Conservation (phyloP, 2,797 vertebrate genomes). For the Adrianichthys oophorus region DNA sequence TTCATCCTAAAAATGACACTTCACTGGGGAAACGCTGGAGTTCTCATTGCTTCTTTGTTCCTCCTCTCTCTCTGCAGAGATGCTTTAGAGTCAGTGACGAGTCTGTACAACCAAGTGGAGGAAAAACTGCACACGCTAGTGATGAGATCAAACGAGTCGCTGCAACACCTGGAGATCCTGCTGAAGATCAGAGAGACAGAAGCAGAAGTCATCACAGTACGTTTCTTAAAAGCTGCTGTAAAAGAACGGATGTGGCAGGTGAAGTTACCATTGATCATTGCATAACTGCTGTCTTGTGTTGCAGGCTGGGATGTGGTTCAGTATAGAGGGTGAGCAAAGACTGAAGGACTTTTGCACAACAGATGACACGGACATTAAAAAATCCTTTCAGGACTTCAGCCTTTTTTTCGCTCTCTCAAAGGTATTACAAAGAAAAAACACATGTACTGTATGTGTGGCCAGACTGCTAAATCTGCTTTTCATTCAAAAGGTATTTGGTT, state of each 20-base stretch:
- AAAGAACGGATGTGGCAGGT: too few species aligned
- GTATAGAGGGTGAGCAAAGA: conserved; percentile 72
- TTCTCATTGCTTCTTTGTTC: conserved; percentile 5
- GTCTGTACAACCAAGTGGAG: conserved; percentile 88
- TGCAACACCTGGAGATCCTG: conserved; percentile 85
- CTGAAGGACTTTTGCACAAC: conserved; percentile 69
- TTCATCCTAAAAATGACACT: neutral
- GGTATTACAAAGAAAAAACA: conserved; percentile 30
- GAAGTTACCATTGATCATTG: neutral
- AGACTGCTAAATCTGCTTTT: neutral
- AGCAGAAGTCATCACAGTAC: conserved; percentile 79
- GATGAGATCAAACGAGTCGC: conserved; percentile 87
- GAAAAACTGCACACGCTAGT: conserved; percentile 90
- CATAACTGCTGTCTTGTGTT: conserved; percentile 9
- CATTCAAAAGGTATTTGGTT: neutral
- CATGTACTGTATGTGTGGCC: neutral
- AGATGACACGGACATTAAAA: conserved; percentile 68
- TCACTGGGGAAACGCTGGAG: neutral
- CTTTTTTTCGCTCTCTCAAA: conserved; percentile 66
- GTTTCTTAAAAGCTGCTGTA: too few species aligned
- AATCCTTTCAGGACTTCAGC: conserved; percentile 60
- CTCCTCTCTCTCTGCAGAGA: conserved; percentile 65
- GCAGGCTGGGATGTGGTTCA: conserved; percentile 87
- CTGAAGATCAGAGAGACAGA: conserved; percentile 78
- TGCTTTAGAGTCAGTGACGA: conserved; percentile 78